A percentile compares a stretch with the other conserved stretches of the same genome.
Conservation (phyloP, 2,888 invertebrate species). For the Oithona nana region DNA sequence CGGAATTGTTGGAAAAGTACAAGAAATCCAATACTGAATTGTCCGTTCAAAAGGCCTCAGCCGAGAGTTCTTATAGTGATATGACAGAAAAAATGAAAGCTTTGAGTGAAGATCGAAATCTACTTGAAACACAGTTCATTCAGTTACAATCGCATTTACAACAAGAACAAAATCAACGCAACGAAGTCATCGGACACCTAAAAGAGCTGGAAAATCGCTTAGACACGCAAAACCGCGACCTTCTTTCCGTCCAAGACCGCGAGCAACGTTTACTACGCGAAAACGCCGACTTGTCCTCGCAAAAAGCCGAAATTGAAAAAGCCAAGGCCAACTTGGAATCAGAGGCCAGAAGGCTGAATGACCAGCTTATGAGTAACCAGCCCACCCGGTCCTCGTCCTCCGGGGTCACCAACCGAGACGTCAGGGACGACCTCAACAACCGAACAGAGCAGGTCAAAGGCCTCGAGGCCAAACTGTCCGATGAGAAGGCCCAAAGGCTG, state of each 20-base stretch:
- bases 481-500: conserved; percentile 68
- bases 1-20: conserved; percentile 20
- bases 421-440: conserved; percentile 26
- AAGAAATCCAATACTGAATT: conserved; percentile 20
- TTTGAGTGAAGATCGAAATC: conserved; percentile 13
- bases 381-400: background rate
- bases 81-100: conserved; percentile 19
- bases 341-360: conserved; percentile 60
- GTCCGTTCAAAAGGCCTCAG: conserved; percentile 18
- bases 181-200: conserved; percentile 20
- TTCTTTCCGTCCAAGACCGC: conserved; percentile 30
- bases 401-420: background rate
- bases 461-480: conserved; percentile 25
- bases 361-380: conserved; percentile 17
- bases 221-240: background rate
- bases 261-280: conserved; percentile 49
- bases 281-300: conserved; percentile 56
- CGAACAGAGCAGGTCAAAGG: conserved; percentile 38
- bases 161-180: conserved; percentile 9
- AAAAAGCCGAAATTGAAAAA: conserved; percentile 66
- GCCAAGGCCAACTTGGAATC: conserved; percentile 63
- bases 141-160: conserved; percentile 11
- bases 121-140: background rate
- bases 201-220: conserved; percentile 3
- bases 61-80: conserved; percentile 19